These are phyloP conservation scores for Drosophila paramelanica DNA, from an alignment of 2,888 invertebrate species.

Conservation along the genomic window DNA sequence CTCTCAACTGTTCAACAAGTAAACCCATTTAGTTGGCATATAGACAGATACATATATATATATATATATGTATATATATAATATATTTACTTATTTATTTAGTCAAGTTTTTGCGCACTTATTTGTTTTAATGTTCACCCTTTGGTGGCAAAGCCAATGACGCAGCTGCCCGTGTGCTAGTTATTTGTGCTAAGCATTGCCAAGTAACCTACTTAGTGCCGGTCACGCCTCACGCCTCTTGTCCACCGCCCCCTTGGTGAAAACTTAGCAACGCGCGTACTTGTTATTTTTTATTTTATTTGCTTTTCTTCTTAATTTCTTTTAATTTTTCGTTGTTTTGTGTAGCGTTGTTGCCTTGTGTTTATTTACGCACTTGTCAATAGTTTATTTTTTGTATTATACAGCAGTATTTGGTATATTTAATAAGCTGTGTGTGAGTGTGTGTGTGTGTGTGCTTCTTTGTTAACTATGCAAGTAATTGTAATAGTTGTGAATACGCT, in stretches of 20 bases:
- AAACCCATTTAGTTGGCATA: constrained; percentile 28
- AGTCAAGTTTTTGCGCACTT: constrained; percentile 34
- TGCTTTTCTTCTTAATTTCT: constrained; percentile 17
- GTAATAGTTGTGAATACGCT: constrained; percentile 33
- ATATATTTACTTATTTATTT: constrained; percentile 35
- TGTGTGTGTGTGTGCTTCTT: constrained; percentile 5
- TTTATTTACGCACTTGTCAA: constrained; percentile 57
- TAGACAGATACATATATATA: constrained; percentile 15
- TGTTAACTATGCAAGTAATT: constrained; percentile 40
- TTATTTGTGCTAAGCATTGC: constrained; percentile 75
- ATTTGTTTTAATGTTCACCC: constrained; percentile 36
- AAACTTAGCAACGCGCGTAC: constrained; percentile 70
- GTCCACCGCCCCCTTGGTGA: constrained; percentile 28
- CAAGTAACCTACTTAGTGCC: constrained; percentile 72
- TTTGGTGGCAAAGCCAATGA: constrained; percentile 57
- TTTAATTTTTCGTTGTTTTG: constrained; percentile 7
- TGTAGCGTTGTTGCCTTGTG: constrained; percentile 35
- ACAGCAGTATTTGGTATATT: constrained; percentile 40
- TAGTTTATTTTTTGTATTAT: constrained; percentile 35
- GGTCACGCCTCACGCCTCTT: constrained; percentile 17
- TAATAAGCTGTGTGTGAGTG: constrained; percentile 15
- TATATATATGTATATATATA: constrained; percentile 26
- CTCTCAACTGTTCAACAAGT: constrained; percentile 20
- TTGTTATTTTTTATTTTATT: constrained; percentile 55
- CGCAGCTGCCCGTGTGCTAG: constrained; percentile 63